A percentile compares a stretch with the other conserved stretches of the same genome.
These are phyloP conservation scores for Strix occidentalis DNA, from an alignment of 2,797 vertebrate species.

Conservation along the genomic window DNA sequence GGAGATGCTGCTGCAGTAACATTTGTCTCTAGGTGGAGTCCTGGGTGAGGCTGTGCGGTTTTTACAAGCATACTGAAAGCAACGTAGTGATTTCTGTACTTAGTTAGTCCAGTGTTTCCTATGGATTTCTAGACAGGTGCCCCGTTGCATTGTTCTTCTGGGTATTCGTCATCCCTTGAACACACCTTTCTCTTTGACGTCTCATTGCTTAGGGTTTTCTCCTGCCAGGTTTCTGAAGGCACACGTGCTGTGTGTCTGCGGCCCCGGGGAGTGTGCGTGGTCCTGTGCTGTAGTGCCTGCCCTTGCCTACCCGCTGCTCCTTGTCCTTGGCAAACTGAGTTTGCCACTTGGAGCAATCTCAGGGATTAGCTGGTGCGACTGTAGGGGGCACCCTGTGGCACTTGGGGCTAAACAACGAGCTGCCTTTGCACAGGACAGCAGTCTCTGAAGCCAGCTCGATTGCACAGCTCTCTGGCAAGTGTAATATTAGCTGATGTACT, in stretches of 20 bases:
- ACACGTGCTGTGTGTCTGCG: accelerated
- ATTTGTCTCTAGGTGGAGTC: background rate
- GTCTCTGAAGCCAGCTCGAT: background rate
- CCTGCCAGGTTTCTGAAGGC: background rate
- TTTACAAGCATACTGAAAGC: background rate
- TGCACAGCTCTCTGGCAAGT: background rate
- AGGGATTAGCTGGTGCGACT: background rate
- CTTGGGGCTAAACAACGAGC: background rate
- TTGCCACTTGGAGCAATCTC: background rate
- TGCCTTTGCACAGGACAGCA: background rate
- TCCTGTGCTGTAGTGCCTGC: background rate
- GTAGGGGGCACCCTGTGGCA: background rate
- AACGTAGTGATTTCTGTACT: background rate
- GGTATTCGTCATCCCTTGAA: accelerated
- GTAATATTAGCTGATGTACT: background rate
- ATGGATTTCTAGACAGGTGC: background rate
- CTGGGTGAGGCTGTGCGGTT: background rate
- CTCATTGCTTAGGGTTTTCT: background rate
- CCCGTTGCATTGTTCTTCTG: background rate
- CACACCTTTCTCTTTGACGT: background rate
- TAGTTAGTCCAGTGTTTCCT: background rate
- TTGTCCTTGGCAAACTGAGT: background rate
- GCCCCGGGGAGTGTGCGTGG: background rate
- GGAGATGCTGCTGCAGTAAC: background rate
- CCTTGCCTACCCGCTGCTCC: background rate